A percentile compares a stretch with the other conserved stretches of the same genome.
These are phyloP conservation scores for Mohoua ochrocephala DNA, from an alignment of 2,113 vertebrate genomes.

Conservation along the genomic window DNA sequence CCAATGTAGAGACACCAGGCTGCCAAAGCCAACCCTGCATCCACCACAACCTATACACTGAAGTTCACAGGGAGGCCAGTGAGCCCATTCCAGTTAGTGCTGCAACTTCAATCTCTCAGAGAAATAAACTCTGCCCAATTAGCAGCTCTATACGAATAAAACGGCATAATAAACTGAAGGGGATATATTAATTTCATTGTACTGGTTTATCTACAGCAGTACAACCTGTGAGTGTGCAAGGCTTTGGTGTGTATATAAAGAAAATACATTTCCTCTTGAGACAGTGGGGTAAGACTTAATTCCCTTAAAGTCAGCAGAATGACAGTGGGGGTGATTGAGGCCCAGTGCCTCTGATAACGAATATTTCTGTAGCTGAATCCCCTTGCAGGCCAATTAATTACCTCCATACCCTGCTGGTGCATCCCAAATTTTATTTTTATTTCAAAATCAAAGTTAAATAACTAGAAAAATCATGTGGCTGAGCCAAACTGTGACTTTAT, in stretches of 20 bases:
- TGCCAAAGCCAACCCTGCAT: background rate
- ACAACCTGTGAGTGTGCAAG: background rate
- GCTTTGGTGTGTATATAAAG: background rate
- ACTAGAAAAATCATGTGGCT: constrained; percentile 31
- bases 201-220: background rate
- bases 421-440: constrained; percentile 45
- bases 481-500: constrained; percentile 49
- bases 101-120: background rate
- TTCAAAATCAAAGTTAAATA: constrained; percentile 55
- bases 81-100: background rate
- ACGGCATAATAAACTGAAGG: background rate
- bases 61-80: background rate
- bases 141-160: background rate
- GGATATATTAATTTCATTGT: background rate
- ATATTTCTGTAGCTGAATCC: background rate
- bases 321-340: background rate
- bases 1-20: background rate
- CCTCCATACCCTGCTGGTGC: background rate
- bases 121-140: background rate
- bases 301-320: background rate
- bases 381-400: constrained; percentile 19
- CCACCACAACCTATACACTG: background rate
- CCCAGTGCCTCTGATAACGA: background rate
- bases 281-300: background rate
- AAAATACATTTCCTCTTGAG: background rate